Percentiles rank a stretch among this genome's conserved stretches.
Conservation (phyloP, 2,888 invertebrate species). For the Ischnus inquisitorius region DNA sequence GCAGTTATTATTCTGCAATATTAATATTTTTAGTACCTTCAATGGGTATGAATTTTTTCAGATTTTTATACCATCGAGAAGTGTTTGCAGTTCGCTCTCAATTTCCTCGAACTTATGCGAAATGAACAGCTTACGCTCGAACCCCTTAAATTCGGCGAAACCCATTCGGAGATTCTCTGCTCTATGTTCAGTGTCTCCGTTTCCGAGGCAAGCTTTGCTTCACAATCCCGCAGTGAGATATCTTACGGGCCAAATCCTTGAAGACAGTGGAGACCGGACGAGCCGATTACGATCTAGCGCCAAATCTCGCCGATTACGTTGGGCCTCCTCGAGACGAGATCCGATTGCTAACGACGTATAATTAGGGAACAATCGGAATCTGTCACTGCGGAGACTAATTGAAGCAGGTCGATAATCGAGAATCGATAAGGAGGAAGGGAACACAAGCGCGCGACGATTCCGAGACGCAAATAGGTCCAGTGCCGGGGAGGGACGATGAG, state of each 20-base stretch:
- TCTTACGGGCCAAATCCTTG: background rate
- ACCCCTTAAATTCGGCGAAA: no score
- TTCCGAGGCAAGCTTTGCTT: background rate
- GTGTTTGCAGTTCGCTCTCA: no score
- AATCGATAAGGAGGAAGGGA: constrained; percentile 5
- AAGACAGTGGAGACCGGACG: background rate
- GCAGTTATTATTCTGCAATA: no score
- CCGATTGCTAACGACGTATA: constrained; percentile 8
- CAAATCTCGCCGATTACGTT: background rate
- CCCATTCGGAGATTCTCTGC: background rate
- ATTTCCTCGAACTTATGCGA: no score
- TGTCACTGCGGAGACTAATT: constrained; percentile 9
- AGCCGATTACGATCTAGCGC: constrained; percentile 5
- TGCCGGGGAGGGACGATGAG: background rate
- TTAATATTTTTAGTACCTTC: no score
- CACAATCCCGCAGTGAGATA: background rate
- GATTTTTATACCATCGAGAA: no score
- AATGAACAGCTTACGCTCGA: no score
- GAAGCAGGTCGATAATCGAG: constrained; percentile 37
- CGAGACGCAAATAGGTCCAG: no score
- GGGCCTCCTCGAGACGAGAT: background rate
- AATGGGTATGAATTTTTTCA: no score
- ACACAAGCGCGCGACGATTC: no score
- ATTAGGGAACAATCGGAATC: constrained; percentile 15
- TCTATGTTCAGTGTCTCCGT: background rate